These are phyloP conservation scores for Chaetodon trifasciatus DNA, from an alignment of 2,797 vertebrate species.

Conservation along the genomic window DNA sequence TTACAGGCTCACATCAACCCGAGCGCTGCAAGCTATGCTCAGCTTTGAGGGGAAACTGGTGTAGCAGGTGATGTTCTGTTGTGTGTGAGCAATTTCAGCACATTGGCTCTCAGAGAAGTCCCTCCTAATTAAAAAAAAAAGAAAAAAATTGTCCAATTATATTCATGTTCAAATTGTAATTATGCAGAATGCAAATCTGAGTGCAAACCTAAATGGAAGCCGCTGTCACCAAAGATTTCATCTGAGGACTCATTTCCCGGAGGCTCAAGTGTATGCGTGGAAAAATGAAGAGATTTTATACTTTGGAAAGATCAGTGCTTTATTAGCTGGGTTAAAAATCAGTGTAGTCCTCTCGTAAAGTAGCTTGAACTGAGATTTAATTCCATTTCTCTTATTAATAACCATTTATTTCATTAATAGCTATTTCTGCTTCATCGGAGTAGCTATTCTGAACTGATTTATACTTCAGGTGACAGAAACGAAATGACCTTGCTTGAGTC, in stretches of 20 bases:
- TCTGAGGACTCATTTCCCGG: slow-evolving; percentile 25
- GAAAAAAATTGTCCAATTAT: slow-evolving; percentile 29
- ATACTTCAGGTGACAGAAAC: not conserved
- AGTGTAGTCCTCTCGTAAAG: slow-evolving; percentile 4
- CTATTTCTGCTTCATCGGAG: not conserved
- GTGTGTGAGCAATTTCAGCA: slow-evolving; percentile 27
- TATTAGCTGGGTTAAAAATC: slow-evolving; percentile 33
- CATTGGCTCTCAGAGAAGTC: slow-evolving; percentile 27
- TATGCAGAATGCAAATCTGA: slow-evolving; percentile 56
- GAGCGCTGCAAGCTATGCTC: slow-evolving; percentile 2
- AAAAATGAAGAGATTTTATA: slow-evolving; percentile 28
- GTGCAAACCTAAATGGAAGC: slow-evolving; percentile 49
- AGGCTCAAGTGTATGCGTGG: not conserved
- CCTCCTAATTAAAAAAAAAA: slow-evolving; percentile 15
- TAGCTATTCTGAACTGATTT: not conserved
- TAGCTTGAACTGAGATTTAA: slow-evolving; percentile 22
- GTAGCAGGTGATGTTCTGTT: slow-evolving; percentile 8
- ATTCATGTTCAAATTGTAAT: slow-evolving; percentile 46
- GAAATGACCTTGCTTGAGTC: not conserved
- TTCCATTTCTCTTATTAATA: slow-evolving; percentile 7
- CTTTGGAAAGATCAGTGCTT: slow-evolving; percentile 13
- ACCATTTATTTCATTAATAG: not conserved
- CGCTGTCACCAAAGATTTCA: slow-evolving; percentile 56
- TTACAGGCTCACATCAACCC: slow-evolving; percentile 17
- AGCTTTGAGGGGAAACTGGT: slow-evolving; percentile 10